Evolutionary conservation across 2,797 vertebrate genomes (phyloP).

Genomic region (Melopsittacus undulatus): DNA sequence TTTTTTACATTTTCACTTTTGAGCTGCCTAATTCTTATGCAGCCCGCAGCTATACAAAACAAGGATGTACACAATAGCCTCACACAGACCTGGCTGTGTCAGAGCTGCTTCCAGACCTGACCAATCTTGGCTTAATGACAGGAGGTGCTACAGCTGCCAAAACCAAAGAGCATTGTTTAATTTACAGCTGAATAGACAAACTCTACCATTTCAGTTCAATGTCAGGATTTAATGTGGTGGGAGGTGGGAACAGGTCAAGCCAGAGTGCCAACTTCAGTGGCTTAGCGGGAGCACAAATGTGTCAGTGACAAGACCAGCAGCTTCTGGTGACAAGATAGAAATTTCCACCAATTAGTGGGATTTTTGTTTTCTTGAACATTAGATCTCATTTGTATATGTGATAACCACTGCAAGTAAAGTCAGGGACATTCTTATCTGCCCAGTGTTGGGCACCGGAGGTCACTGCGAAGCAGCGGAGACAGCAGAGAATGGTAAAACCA

Average conservation of each 20-base stretch:
- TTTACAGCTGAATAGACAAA: not conserved
- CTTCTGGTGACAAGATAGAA: not conserved
- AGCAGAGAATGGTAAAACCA: not conserved
- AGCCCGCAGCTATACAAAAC: not conserved
- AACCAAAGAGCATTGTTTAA: not conserved
- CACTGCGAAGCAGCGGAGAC: not conserved
- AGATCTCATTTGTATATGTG: not conserved
- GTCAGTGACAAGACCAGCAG: not conserved
- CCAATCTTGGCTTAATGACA: accelerated
- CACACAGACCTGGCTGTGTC: not conserved
- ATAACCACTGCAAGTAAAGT: not conserved
- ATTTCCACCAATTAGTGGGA: not conserved
- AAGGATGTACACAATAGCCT: not conserved
- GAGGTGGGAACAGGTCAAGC: not conserved
- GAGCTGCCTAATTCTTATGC: not conserved
- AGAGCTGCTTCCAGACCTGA: not conserved
- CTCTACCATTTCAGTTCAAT: not conserved
- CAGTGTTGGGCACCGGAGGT: not conserved
- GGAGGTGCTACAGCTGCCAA: not conserved
- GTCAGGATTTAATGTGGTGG: not conserved
- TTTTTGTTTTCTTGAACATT: not conserved
- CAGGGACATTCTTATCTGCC: not conserved
- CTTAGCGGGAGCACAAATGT: not conserved
- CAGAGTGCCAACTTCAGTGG: not conserved
- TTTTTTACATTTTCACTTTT: not conserved